phyloP scores from a whole-genome alignment of 2,888 invertebrate species.

The Busseola fusca region DNA sequence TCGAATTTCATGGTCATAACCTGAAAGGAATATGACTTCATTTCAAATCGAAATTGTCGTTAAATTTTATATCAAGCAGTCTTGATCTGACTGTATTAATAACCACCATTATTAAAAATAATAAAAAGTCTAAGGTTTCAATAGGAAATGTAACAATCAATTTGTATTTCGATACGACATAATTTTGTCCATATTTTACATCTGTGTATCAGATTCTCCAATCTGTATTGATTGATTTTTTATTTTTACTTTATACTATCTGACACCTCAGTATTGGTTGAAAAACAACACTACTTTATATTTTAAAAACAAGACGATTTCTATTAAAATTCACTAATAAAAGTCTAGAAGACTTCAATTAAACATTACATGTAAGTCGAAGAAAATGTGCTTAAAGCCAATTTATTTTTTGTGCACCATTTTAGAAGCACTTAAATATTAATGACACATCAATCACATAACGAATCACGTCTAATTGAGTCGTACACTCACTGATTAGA shows the following conservation, averaged over 20 bases:
- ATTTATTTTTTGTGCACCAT: background rate
- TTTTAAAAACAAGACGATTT: background rate
- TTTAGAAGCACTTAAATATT: conserved; percentile 10
- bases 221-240: background rate
- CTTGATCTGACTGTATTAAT: conserved; percentile 17
- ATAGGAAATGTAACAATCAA: conserved; percentile 7
- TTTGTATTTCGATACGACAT: conserved; percentile 8
- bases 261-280: background rate
- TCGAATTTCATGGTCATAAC: conserved; percentile 49
- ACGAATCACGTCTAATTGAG: conserved; percentile 42
- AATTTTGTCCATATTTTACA: background rate
- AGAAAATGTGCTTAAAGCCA: background rate
- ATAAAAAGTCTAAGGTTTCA: conserved; percentile 38
- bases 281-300: background rate
- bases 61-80: conserved; percentile 30
- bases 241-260: background rate
- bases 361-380: background rate
- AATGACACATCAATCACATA: conserved; percentile 24
- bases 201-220: background rate
- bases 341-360: background rate
- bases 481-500: conserved; percentile 33
- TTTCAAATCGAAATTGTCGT: conserved; percentile 29
- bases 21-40: conserved; percentile 26
- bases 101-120: conserved; percentile 8
- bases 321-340: background rate